These are phyloP conservation scores for Acrocephalus scirpaceus DNA, from an alignment of 2,797 vertebrate species.

Conservation along the genomic window DNA sequence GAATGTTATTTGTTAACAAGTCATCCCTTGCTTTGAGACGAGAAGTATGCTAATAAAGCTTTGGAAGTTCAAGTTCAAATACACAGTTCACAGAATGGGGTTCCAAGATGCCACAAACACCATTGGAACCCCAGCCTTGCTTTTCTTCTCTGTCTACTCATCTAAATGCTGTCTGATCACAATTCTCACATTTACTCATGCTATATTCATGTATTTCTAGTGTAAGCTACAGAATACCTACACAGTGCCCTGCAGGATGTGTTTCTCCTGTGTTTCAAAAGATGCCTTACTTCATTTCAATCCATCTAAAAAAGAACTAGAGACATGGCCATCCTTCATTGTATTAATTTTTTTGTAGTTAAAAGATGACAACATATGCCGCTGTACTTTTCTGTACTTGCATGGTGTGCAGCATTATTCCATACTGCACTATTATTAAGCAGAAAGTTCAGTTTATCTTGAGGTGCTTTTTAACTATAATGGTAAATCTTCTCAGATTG, in stretches of 20 bases:
- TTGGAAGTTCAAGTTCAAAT: background rate
- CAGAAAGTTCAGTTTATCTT: background rate
- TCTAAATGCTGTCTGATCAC: background rate
- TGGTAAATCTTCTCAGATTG: background rate
- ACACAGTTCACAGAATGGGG: background rate
- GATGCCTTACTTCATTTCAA: background rate
- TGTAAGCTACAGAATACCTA: background rate
- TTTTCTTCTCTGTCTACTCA: background rate
- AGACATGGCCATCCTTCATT: background rate
- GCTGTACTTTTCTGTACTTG: background rate
- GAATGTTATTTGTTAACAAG: background rate
- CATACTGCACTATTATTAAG: background rate
- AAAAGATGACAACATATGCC: background rate
- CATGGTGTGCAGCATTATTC: background rate
- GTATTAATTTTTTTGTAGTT: background rate
- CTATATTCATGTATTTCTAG: background rate
- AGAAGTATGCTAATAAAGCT: accelerated
- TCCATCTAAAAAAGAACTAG: background rate
- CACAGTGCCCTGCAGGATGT: background rate
- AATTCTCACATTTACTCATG: background rate
- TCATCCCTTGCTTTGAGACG: background rate
- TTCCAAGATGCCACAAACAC: background rate
- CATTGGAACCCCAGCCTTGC: background rate
- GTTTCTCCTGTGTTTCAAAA: background rate
- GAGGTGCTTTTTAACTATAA: background rate